Conservation (phyloP, 2,113 vertebrate genomes). For the Sialia sialis region DNA sequence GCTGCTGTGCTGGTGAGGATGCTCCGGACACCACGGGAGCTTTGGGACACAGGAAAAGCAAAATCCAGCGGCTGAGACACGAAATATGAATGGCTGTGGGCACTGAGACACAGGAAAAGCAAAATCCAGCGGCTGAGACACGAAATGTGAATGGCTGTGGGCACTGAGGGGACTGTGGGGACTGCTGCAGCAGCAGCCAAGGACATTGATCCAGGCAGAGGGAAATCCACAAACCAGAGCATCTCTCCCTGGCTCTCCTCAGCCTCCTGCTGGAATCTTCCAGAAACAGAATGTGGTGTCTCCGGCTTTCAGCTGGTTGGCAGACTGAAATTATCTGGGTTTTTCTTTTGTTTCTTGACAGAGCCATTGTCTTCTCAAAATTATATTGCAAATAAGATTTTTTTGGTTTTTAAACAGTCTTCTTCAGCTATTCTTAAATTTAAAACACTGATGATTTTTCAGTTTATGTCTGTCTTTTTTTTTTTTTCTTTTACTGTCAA, state of each 20-base stretch:
- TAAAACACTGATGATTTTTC: neutral
- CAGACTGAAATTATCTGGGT: neutral
- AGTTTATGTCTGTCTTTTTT: neutral
- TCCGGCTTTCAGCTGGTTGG: neutral
- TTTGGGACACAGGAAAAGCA: neutral
- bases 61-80: rapidly evolving
- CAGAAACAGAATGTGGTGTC: neutral
- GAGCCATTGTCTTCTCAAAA: neutral
- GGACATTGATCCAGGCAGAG: neutral
- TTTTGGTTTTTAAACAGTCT: rapidly evolving
- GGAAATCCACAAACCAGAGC: rapidly evolving
- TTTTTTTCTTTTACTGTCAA: neutral
- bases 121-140: neutral
- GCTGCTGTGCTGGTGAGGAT: neutral
- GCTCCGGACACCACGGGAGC: too few species aligned
- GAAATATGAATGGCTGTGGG: rapidly evolving
- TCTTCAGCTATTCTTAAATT: neutral
- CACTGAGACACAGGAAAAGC: neutral
- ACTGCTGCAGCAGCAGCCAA: neutral
- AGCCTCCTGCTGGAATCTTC: rapidly evolving
- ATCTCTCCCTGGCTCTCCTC: neutral
- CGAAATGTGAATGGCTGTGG: rapidly evolving
- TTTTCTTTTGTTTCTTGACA: neutral
- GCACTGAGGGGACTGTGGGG: too few species aligned
- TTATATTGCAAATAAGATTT: neutral